Evolutionary conservation across 2,888 invertebrate genomes (phyloP).

Genomic region (Calephelis perditalis): DNA sequence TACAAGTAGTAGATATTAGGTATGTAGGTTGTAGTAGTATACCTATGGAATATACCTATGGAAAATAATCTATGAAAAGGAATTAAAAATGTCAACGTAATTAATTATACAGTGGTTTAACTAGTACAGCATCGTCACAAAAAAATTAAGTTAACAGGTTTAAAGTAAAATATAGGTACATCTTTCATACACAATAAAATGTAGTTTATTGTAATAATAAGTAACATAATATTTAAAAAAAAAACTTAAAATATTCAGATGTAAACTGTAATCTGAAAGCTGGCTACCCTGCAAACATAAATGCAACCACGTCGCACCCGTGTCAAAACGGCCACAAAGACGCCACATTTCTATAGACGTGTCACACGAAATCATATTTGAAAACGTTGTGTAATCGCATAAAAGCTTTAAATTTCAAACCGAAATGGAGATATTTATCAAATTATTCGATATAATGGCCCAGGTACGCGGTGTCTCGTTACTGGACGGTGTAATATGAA

Average conservation of each 20-base stretch:
- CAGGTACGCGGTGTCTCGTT: slow-evolving; percentile 36
- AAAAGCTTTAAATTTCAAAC: slow-evolving; percentile 39
- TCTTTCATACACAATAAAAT: too few species aligned
- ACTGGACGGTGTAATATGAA: slow-evolving; percentile 28
- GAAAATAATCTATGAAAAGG: too few species aligned
- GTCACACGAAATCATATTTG: slow-evolving; percentile 36
- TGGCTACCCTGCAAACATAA: slow-evolving; percentile 3
- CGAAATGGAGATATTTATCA: slow-evolving; percentile 43
- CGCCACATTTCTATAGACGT: slow-evolving; percentile 22
- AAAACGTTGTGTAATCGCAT: slow-evolving; percentile 38
- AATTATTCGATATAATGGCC: slow-evolving; percentile 38
- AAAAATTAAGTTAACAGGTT: too few species aligned
- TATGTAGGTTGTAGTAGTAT: too few species aligned
- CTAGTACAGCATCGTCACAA: too few species aligned
- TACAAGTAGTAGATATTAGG: too few species aligned
- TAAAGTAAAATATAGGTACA: too few species aligned
- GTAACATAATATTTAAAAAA: slow-evolving; percentile 1
- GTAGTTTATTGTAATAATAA: too few species aligned
- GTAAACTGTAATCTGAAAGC: not conserved
- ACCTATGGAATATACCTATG: too few species aligned
- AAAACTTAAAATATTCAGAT: not conserved
- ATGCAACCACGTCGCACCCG: slow-evolving; percentile 14
- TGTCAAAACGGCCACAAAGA: slow-evolving; percentile 22
- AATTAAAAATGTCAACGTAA: too few species aligned
- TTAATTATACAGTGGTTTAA: too few species aligned